phyloP scores from a whole-genome alignment of 1,140 invertebrate species.

The Drosophila triauraria region DNA sequence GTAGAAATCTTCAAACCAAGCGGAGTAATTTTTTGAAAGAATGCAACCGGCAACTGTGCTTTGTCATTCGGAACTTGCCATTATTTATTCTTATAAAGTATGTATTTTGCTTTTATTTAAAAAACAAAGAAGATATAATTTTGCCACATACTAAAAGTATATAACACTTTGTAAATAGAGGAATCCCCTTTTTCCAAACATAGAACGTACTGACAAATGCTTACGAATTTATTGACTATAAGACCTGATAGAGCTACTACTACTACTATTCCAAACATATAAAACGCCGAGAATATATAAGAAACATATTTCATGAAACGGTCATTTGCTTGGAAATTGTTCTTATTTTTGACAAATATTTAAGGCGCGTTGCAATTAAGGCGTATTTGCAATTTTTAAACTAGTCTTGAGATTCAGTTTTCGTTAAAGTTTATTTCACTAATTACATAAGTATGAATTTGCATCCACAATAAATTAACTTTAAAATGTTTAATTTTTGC shows the following conservation, averaged over 20 bases:
- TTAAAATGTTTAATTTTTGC: background rate
- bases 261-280: constrained; percentile 33
- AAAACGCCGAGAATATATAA: constrained; percentile 10
- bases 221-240: constrained; percentile 70
- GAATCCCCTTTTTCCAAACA: constrained; percentile 5
- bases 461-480: background rate
- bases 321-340: background rate
- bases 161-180: constrained; percentile 29
- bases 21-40: background rate
- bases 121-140: background rate
- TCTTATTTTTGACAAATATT: constrained; percentile 3
- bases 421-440: background rate
- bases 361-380: background rate
- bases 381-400: constrained; percentile 15
- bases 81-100: background rate
- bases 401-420: constrained; percentile 3
- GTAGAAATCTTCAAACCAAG: too few relatives aligned
- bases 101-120: background rate
- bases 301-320: background rate
- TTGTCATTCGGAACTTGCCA: background rate
- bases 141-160: background rate
- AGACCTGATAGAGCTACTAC: constrained; percentile 59
- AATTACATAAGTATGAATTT: too few relatives aligned
- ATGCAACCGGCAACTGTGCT: background rate
- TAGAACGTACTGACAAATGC: constrained; percentile 42